Evolutionary conservation across 2,113 vertebrate species (phyloP).

Genomic region (Numenius arquata): DNA sequence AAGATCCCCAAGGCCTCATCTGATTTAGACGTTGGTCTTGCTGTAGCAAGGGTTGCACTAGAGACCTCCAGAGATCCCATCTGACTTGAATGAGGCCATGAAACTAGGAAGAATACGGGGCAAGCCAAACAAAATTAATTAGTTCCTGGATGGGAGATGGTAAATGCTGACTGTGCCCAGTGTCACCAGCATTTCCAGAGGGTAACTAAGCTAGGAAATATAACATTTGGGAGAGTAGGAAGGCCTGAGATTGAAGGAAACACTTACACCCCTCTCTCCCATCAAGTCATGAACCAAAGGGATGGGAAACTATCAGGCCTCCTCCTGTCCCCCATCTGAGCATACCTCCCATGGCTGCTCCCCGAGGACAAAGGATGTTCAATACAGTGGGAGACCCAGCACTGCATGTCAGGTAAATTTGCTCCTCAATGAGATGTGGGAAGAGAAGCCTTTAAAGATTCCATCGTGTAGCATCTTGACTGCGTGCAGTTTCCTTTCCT

Average conservation of each 20-base stretch:
- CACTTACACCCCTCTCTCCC: neutral
- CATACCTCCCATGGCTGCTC: neutral
- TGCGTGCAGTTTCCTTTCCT: neutral
- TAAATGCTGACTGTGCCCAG: neutral
- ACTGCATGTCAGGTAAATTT: neutral
- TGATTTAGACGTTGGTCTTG: neutral
- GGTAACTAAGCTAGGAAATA: neutral
- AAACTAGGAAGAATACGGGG: neutral
- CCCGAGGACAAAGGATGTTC: neutral
- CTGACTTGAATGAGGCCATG: neutral
- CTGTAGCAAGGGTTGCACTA: neutral
- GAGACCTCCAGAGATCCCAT: neutral
- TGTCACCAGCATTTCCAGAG: neutral
- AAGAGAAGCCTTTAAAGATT: neutral
- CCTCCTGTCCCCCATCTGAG: accelerated
- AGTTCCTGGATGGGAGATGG: neutral
- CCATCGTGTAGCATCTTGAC: neutral
- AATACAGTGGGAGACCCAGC: accelerated
- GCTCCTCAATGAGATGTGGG: neutral
- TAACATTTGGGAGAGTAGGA: neutral
- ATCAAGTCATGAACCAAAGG: neutral
- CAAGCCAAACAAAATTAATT: neutral
- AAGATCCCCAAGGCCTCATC: neutral
- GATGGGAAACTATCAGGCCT: neutral
- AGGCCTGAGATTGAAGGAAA: neutral